Evolutionary conservation across 2,888 invertebrate genomes (phyloP).

Genomic region (Drosophila imparisetae): DNA sequence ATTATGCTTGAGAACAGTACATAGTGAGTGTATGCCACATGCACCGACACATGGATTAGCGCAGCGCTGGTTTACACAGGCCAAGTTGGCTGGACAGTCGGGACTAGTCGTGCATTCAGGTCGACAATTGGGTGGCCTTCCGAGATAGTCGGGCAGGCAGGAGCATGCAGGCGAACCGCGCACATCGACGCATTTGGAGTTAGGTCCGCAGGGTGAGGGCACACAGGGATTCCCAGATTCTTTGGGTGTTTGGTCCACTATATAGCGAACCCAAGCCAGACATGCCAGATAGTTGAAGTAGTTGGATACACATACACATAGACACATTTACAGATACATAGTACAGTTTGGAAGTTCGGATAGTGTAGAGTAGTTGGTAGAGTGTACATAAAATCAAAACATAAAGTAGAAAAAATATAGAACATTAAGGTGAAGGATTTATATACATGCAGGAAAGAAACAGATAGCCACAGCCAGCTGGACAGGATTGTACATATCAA

Average conservation of each 20-base stretch:
- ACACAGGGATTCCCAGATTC: slow-evolving; percentile 91
- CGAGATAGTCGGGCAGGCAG: slow-evolving; percentile 91
- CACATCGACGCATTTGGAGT: slow-evolving; percentile 91
- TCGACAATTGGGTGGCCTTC: slow-evolving; percentile 93
- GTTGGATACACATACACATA: slow-evolving; percentile 58
- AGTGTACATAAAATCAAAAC: slow-evolving; percentile 70
- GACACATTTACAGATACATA: slow-evolving; percentile 69
- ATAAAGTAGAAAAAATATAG: slow-evolving; percentile 57
- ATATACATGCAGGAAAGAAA: slow-evolving; percentile 72
- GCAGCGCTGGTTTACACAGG: slow-evolving; percentile 92
- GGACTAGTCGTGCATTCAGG: slow-evolving; percentile 90
- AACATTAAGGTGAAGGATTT: slow-evolving; percentile 66
- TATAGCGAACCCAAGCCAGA: slow-evolving; percentile 53
- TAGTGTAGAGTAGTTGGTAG: slow-evolving; percentile 65
- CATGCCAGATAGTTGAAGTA: slow-evolving; percentile 61
- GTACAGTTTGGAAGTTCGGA: slow-evolving; percentile 55
- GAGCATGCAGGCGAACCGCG: slow-evolving; percentile 93
- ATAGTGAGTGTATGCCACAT: slow-evolving; percentile 90
- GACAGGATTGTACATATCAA: slow-evolving; percentile 30
- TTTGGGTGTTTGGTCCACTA: slow-evolving; percentile 85
- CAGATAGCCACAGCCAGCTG: slow-evolving; percentile 48
- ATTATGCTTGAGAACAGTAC: slow-evolving; percentile 91
- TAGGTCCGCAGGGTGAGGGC: slow-evolving; percentile 93
- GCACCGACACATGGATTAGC: slow-evolving; percentile 91
- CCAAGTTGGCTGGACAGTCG: slow-evolving; percentile 90